These are phyloP conservation scores for Botia kubotai DNA, from an alignment of 2,797 vertebrate species.

Conservation along the genomic window DNA sequence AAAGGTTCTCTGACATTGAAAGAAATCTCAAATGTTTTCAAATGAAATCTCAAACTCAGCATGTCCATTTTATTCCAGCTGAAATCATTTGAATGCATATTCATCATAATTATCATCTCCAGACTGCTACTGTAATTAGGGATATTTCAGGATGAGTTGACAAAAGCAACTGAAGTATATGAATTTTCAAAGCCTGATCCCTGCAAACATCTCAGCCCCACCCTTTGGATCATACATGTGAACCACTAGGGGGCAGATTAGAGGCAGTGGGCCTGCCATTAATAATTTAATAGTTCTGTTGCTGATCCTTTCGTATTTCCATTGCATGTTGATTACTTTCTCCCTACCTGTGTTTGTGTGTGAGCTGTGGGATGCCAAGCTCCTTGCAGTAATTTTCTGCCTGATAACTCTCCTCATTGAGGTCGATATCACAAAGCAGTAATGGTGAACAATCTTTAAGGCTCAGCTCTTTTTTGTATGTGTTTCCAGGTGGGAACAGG, in stretches of 20 bases:
- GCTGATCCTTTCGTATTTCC: slow-evolving; percentile 3
- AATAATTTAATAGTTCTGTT: slow-evolving; percentile 2
- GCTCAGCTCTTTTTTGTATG: slow-evolving; percentile 47
- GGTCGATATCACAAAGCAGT: slow-evolving; percentile 62
- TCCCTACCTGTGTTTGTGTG: slow-evolving; percentile 6
- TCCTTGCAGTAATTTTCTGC: slow-evolving; percentile 60
- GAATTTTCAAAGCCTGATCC: not conserved
- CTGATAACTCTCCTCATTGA: slow-evolving; percentile 60
- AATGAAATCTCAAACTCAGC: not conserved
- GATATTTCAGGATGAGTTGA: not conserved
- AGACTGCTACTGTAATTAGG: not conserved
- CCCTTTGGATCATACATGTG: slow-evolving; percentile 17
- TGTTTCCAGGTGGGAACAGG: slow-evolving; percentile 37
- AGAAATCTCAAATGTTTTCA: not conserved
- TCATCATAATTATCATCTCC: not conserved
- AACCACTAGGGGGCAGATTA: slow-evolving; percentile 40
- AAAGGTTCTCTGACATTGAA: not conserved
- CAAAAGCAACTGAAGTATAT: not conserved
- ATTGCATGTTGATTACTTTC: slow-evolving; percentile 8
- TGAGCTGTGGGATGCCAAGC: slow-evolving; percentile 42
- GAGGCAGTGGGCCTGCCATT: not conserved
- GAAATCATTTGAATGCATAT: not conserved
- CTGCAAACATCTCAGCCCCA: slow-evolving; percentile 28
- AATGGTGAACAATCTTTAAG: slow-evolving; percentile 61
- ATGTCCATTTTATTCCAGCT: not conserved